Conservation (phyloP, 2,888 invertebrate genomes). For the Timema cristinae region DNA sequence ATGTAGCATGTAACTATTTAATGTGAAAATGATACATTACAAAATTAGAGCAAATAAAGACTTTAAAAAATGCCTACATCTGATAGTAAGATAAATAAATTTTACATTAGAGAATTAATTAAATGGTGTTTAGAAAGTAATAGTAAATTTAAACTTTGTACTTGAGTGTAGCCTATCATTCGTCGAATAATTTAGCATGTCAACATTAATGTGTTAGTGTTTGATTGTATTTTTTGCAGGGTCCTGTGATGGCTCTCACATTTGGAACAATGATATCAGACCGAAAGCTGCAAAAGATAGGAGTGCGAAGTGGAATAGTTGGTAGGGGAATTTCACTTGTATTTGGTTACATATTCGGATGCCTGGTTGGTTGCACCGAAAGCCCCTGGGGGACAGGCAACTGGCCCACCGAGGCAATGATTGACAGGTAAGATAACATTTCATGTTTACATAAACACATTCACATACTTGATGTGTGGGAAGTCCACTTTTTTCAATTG, state of each 20-base stretch:
- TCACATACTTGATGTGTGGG: too few relatives aligned
- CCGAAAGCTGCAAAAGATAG: constrained; percentile 61
- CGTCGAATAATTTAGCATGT: not conserved
- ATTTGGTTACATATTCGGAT: constrained; percentile 75
- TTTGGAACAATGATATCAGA: constrained; percentile 79
- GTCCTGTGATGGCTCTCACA: constrained; percentile 82
- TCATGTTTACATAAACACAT: too few relatives aligned
- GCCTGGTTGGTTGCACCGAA: constrained; percentile 66
- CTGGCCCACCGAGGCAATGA: constrained; percentile 79
- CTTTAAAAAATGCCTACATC: too few relatives aligned
- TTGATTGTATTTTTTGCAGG: constrained; percentile 43
- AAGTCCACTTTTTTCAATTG: too few relatives aligned
- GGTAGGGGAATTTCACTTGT: constrained; percentile 71
- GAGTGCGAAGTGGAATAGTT: constrained; percentile 62
- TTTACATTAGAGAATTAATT: too few relatives aligned
- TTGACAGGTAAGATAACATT: constrained; percentile 54
- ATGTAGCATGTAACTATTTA: too few relatives aligned
- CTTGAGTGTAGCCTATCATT: not conserved
- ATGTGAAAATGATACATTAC: too few relatives aligned
- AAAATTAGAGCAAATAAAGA: too few relatives aligned
- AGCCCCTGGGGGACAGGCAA: constrained; percentile 73
- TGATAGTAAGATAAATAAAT: too few relatives aligned
- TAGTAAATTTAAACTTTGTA: too few relatives aligned
- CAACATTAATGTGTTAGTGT: not conserved
- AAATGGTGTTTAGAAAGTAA: too few relatives aligned